These are phyloP conservation scores for Hypanus sabinus DNA, from an alignment of 2,113 vertebrate species.

Conservation along the genomic window DNA sequence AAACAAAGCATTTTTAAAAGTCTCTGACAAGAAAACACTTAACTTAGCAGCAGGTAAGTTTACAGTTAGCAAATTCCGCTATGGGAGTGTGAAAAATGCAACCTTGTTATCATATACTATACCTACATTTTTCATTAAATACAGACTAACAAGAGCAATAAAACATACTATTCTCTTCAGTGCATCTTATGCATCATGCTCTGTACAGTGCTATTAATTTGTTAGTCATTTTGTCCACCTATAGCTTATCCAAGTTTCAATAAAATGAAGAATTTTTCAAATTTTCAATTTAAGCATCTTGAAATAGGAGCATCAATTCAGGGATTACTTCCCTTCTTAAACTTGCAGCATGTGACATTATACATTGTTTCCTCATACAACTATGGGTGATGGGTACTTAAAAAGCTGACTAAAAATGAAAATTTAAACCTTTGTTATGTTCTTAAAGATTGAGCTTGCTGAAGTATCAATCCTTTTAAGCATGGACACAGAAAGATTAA, in stretches of 20 bases:
- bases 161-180: constrained; percentile 74
- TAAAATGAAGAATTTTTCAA: constrained; percentile 19
- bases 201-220: constrained; percentile 71
- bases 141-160: constrained; percentile 71
- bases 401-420: not conserved
- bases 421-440: not conserved
- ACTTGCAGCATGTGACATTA: not conserved
- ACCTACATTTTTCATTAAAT: constrained; percentile 26
- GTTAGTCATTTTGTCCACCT: constrained; percentile 22
- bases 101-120: constrained; percentile 16
- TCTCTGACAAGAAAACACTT: constrained; percentile 17
- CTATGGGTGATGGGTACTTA: not conserved
- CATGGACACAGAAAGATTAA: not conserved
- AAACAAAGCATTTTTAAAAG: constrained; percentile 25
- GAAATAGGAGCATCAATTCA: not conserved
- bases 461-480: not conserved
- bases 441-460: not conserved
- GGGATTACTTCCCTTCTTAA: not conserved
- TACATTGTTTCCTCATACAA: not conserved
- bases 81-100: constrained; percentile 33
- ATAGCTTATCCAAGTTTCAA: constrained; percentile 12
- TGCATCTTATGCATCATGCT: constrained; percentile 89
- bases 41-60: constrained; percentile 35
- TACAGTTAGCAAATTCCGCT: constrained; percentile 12
- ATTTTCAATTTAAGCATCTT: constrained; percentile 1